A percentile compares a stretch with the other conserved stretches of the same genome.
phyloP scores from a whole-genome alignment of 2,888 invertebrate genomes.

The Dendrolimus pini region DNA sequence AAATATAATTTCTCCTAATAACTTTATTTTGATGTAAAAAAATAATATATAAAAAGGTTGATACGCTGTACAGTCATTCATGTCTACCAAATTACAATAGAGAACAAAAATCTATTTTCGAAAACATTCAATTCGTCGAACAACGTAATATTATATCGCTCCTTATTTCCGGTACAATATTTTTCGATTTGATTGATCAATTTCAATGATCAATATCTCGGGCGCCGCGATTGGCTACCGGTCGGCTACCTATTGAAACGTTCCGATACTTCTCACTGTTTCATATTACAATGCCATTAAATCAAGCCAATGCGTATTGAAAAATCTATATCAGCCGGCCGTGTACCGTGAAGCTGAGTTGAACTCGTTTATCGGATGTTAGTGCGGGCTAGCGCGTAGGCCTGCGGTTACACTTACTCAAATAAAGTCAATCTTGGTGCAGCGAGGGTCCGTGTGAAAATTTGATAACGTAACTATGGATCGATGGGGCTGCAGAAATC shows the following conservation, averaged over 20 bases:
- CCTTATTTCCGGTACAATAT: slow-evolving; percentile 70
- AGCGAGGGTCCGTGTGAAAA: slow-evolving; percentile 68
- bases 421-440: slow-evolving; percentile 73
- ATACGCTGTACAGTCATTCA: slow-evolving; percentile 5
- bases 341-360: slow-evolving; percentile 42
- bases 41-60: background rate
- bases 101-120: slow-evolving; percentile 28
- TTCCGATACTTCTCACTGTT: slow-evolving; percentile 41
- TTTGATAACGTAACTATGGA: slow-evolving; percentile 74
- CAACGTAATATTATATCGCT: slow-evolving; percentile 58
- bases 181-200: slow-evolving; percentile 73
- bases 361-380: slow-evolving; percentile 30
- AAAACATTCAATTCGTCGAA: slow-evolving; percentile 55
- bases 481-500: slow-evolving; percentile 67
- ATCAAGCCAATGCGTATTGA: slow-evolving; percentile 26
- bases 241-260: slow-evolving; percentile 38
- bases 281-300: slow-evolving; percentile 50
- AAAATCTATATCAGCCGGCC: slow-evolving; percentile 32
- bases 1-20: background rate
- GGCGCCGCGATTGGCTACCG: slow-evolving; percentile 70
- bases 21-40: background rate
- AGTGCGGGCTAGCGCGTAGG: slow-evolving; percentile 37
- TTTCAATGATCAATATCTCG: slow-evolving; percentile 71
- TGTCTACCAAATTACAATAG: slow-evolving; percentile 19
- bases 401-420: slow-evolving; percentile 71